Evolutionary conservation across 92 coral and sea anemone genomes (phyloP).

Genomic region (Umimayanthus kanabou): DNA sequence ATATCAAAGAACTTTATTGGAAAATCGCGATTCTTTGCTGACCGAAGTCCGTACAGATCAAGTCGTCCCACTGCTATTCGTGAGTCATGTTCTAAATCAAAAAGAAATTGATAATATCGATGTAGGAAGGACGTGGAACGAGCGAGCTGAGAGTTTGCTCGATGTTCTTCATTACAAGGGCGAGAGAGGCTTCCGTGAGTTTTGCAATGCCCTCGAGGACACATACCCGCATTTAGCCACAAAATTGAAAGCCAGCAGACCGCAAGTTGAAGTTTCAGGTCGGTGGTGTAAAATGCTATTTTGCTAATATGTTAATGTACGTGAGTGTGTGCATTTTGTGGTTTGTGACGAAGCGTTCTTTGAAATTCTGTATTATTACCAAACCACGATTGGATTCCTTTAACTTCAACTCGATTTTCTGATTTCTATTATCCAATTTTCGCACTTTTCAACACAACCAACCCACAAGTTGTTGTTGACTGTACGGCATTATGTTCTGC

Average conservation of each 20-base stretch:
- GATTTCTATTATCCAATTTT: conserved; percentile 1
- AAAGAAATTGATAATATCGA: conserved; percentile 80
- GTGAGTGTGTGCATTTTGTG: conserved; percentile 31
- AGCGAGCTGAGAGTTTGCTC: conserved; percentile 75
- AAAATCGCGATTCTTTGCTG: conserved; percentile 75
- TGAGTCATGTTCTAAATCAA: conserved; percentile 64
- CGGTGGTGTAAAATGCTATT: conserved; percentile 31
- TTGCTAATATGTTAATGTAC: background rate
- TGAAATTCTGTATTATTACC: background rate
- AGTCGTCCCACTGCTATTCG: conserved; percentile 69
- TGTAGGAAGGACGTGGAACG: conserved; percentile 72
- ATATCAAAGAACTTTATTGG: conserved; percentile 76
- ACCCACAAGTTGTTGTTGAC: conserved; percentile 12
- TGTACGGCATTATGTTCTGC: conserved; percentile 4
- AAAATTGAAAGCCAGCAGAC: conserved; percentile 60
- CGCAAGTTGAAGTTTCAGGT: conserved; percentile 74
- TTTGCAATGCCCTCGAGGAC: conserved; percentile 77
- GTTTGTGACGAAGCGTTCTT: conserved; percentile 14
- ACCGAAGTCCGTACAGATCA: conserved; percentile 70
- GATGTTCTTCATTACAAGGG: conserved; percentile 90
- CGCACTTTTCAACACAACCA: background rate
- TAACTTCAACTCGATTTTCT: background rate
- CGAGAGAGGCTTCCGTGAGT: conserved; percentile 77
- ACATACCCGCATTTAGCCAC: conserved; percentile 74
- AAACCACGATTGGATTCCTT: background rate